These are phyloP conservation scores for Pterocles orientalis DNA, from an alignment of 2,113 vertebrate genomes.

Conservation along the genomic window DNA sequence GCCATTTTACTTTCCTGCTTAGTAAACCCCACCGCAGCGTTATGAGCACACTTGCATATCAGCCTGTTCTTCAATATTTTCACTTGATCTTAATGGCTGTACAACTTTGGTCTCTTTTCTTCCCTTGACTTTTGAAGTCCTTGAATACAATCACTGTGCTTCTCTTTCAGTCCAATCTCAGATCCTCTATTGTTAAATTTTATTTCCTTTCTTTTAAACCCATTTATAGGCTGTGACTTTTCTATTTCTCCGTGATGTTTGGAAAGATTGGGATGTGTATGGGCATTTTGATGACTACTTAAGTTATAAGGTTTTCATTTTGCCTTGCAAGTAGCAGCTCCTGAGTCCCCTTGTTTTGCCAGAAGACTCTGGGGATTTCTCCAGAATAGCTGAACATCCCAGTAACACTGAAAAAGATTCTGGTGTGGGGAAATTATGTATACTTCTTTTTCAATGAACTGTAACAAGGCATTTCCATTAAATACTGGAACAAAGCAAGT, in stretches of 20 bases:
- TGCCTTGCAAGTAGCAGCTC: slow-evolving; percentile 1
- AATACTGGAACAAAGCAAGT: neutral
- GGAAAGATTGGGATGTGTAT: neutral
- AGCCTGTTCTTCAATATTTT: neutral
- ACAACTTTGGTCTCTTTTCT: neutral
- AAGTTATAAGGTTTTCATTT: slow-evolving; percentile 22
- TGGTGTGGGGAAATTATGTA: neutral
- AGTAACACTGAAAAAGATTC: neutral
- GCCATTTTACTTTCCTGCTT: neutral
- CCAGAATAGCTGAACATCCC: neutral
- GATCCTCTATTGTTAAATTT: slow-evolving; percentile 3
- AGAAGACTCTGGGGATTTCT: neutral
- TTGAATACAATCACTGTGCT: neutral
- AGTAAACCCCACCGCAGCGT: neutral
- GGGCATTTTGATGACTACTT: slow-evolving; percentile 18
- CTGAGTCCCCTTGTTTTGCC: slow-evolving; percentile 2
- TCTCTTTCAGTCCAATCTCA: neutral
- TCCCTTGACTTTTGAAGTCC: neutral
- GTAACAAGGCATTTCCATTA: neutral
- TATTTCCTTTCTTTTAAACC: slow-evolving; percentile 32
- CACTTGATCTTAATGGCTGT: neutral
- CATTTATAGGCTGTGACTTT: slow-evolving; percentile 21
- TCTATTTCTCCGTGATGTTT: neutral
- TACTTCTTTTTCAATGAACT: neutral
- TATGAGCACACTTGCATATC: neutral